Base-by-base conservation (phyloP, 2,888 invertebrate species). In the Acrocera orbiculus region DNA sequence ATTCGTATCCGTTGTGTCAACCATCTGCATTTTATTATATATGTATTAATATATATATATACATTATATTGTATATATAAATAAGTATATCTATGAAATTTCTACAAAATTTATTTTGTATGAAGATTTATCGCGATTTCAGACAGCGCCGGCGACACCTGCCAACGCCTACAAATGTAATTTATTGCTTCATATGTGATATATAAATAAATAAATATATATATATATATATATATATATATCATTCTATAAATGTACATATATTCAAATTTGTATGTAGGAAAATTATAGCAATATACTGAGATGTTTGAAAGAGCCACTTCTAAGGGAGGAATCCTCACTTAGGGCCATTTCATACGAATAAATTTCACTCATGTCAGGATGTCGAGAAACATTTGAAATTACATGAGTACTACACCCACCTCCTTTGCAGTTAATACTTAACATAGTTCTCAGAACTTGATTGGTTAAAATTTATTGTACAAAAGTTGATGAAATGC, bases 101-200 rank as follows among this genome's bases (percentile, higher is more conserved):
- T 40, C 40, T 40, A 40, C 37, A 40, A 40, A 40, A 40, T 40
- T 40, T 38, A 40, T 40, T 38, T 40, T 36, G 52, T 53, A 58
- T 56, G 57, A 58, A 58, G 58, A 58, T 58, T 58, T 58, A 58
- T 58, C 58, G 58, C 57, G 58, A 56, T 56, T 56, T 55, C 50
- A 58, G 58, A 60, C 60, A 59, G 56, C 54, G 49, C 51, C 56
- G 58, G 58, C 58, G 58, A 60, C 58, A 59, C 58, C 61, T 59
- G 58, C 61, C 61, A 59, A 60, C 58, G 61, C 58, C 58, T 59
- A 58, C 60, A 54, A 58, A 55, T 55, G 57, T 58, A 57, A 58
- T 58, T 58, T 58, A 58, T 58, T 51, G 52, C 53, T 49, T 52
- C 37, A 38, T 38, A 34, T 36, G 20, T n/a, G n/a, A n/a, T n/a